These are phyloP conservation scores for Rhynchopsitta pachyrhyncha DNA, from an alignment of 2,113 vertebrate genomes.

Conservation along the genomic window DNA sequence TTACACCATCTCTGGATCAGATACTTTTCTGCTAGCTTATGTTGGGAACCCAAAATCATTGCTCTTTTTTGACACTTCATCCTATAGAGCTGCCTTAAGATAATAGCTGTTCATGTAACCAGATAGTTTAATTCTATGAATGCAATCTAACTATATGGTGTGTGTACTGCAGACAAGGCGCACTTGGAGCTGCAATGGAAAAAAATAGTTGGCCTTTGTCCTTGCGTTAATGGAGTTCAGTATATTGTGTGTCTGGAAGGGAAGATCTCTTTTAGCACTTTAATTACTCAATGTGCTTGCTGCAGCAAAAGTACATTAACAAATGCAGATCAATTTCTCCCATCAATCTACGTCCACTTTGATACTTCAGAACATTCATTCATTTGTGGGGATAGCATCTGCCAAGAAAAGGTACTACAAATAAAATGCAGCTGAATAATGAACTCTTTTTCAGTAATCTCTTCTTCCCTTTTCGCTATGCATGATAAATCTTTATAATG, in stretches of 20 bases:
- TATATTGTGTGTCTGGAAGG: not conserved
- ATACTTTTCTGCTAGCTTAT: not conserved
- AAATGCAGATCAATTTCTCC: slow-evolving; percentile 47
- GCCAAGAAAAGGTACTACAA: slow-evolving; percentile 49
- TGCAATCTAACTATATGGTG: not conserved
- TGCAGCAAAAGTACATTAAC: slow-evolving; percentile 29
- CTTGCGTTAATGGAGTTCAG: slow-evolving; percentile 3
- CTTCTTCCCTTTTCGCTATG: not conserved
- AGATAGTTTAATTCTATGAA: not conserved
- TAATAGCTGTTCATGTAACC: not conserved
- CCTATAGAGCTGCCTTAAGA: not conserved
- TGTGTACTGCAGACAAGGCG: not conserved
- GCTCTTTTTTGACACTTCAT: not conserved
- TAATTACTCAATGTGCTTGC: slow-evolving; percentile 51
- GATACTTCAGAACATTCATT: slow-evolving; percentile 30
- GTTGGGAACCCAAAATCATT: not conserved
- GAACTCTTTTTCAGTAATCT: slow-evolving; percentile 4
- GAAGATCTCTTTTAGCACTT: slow-evolving; percentile 30
- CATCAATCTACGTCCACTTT: slow-evolving; percentile 28
- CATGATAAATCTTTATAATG: not conserved
- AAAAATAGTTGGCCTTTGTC: not conserved
- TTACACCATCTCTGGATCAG: not conserved
- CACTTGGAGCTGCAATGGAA: not conserved
- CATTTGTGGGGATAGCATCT: slow-evolving; percentile 36
- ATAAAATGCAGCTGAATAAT: slow-evolving; percentile 56